These are phyloP conservation scores for Clarias batrachus DNA, from an alignment of 2,113 vertebrate genomes.

Conservation along the genomic window DNA sequence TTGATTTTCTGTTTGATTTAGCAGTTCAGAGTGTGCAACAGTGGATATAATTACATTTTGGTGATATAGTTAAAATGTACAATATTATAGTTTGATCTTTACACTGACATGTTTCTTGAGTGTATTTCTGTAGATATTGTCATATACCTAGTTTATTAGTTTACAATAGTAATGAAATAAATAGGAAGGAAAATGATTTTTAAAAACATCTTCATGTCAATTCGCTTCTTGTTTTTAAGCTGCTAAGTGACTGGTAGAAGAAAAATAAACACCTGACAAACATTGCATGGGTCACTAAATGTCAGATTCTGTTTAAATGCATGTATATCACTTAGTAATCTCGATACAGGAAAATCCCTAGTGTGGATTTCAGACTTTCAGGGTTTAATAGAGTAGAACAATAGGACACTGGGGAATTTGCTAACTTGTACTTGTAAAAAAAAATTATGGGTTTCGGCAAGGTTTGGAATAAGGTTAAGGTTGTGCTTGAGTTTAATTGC, in stretches of 20 bases:
- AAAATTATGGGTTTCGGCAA: not conserved
- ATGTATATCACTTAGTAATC: not conserved
- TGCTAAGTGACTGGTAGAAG: conserved; percentile 2
- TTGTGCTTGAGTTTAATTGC: conserved; percentile 70
- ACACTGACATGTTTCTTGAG: not conserved
- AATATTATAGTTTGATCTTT: not conserved
- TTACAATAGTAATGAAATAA: not conserved
- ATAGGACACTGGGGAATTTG: too few species aligned
- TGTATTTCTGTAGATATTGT: conserved; percentile 6
- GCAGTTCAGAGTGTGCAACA: not conserved
- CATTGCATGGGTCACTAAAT: not conserved
- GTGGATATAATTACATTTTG: not conserved
- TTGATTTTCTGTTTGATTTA: not conserved
- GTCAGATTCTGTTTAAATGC: not conserved
- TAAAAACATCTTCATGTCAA: conserved; percentile 7
- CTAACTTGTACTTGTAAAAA: not conserved
- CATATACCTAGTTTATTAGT: not conserved
- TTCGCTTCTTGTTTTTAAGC: not conserved
- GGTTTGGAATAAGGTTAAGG: conserved; percentile 48
- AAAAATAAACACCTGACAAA: not conserved
- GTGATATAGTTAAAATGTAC: not conserved
- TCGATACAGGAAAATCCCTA: not conserved
- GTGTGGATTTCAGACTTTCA: too few species aligned
- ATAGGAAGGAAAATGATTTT: not conserved
- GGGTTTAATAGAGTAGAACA: too few species aligned